Evolutionary conservation across 2,113 vertebrate species (phyloP).

Genomic region (Cranoglanis bouderius): DNA sequence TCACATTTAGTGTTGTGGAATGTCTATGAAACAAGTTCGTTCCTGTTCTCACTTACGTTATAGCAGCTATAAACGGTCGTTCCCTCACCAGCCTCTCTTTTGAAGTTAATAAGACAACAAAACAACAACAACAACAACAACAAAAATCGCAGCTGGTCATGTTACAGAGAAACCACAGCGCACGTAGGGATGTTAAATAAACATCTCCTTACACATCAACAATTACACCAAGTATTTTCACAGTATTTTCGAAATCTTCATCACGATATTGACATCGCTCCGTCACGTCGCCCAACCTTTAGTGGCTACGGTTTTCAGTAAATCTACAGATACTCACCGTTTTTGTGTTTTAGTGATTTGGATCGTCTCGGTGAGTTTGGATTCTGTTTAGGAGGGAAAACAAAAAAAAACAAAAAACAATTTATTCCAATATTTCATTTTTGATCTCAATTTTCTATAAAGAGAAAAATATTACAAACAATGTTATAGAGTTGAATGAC

Average conservation of each 20-base stretch:
- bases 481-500: neutral
- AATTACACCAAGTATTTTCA: too few species aligned
- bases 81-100: neutral
- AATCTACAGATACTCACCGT: constrained; percentile 76
- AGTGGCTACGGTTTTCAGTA: neutral
- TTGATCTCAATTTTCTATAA: neutral
- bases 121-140: too few species aligned
- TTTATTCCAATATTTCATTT: neutral
- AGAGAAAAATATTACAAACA: neutral
- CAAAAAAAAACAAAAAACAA: neutral
- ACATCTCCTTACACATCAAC: too few species aligned
- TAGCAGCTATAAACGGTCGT: neutral
- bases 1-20: too few species aligned
- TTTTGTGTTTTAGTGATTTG: constrained; percentile 97
- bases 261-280: neutral
- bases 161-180: too few species aligned
- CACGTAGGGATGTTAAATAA: too few species aligned
- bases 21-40: neutral
- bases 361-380: constrained; percentile 96
- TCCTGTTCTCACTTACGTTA: neutral
- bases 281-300: neutral
- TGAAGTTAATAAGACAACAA: too few species aligned
- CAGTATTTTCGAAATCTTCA: too few species aligned
- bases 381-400: constrained; percentile 79
- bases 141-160: too few species aligned